phyloP scores from a whole-genome alignment of 2,888 invertebrate genomes.

The Patella ulyssiponensis region DNA sequence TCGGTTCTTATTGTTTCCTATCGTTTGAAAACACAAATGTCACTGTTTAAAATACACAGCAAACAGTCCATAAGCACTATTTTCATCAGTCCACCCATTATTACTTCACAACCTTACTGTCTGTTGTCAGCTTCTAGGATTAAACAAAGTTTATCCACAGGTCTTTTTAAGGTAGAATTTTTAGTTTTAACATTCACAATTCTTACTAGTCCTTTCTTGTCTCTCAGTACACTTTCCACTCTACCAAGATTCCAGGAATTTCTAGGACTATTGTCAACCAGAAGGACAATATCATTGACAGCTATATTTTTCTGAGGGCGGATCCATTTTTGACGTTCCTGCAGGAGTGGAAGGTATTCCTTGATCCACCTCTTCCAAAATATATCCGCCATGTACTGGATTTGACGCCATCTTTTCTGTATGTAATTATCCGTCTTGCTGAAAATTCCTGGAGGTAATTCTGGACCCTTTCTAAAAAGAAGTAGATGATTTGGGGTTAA shows the following conservation, averaged over 20 bases:
- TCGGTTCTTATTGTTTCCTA: too few relatives aligned
- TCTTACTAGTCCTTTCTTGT: slow-evolving; percentile 19
- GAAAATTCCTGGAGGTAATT: slow-evolving; percentile 32
- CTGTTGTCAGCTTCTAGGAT: slow-evolving; percentile 21
- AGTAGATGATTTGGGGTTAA: not conserved
- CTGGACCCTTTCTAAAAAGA: not conserved
- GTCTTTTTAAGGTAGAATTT: slow-evolving; percentile 14
- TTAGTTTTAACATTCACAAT: slow-evolving; percentile 22
- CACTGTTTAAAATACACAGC: too few relatives aligned
- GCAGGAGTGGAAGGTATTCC: slow-evolving; percentile 30
- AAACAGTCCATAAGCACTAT: too few relatives aligned
- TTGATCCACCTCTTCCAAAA: slow-evolving; percentile 32
- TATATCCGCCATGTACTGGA: slow-evolving; percentile 35
- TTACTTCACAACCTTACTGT: too few relatives aligned
- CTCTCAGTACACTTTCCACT: slow-evolving; percentile 4
- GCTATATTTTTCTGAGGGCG: not conserved
- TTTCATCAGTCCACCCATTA: too few relatives aligned
- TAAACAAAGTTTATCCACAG: slow-evolving; percentile 27
- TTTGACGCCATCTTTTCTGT: slow-evolving; percentile 36
- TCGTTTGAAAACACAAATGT: too few relatives aligned
- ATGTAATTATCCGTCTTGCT: slow-evolving; percentile 30
- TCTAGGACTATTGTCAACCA: slow-evolving; percentile 14
- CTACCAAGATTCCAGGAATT: slow-evolving; percentile 16
- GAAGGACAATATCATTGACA: slow-evolving; percentile 10
- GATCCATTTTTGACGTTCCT: slow-evolving; percentile 28